These are phyloP conservation scores for Neodon shergylaensis DNA, from an alignment of 2,113 vertebrate genomes.

Conservation along the genomic window DNA sequence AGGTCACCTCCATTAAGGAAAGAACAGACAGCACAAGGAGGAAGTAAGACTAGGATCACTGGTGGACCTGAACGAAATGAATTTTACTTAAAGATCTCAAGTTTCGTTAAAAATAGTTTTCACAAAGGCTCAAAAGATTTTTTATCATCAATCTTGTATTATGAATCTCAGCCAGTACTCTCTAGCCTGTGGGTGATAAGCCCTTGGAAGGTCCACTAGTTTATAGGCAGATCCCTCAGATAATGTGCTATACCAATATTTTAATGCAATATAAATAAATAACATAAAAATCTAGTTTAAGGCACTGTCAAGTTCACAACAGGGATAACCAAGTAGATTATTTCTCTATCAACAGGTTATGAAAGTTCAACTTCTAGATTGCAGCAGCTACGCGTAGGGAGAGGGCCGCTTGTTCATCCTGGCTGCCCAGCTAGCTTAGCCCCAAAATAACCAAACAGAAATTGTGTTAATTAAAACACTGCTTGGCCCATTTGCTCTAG, in stretches of 20 bases:
- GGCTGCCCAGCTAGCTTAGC: too few species aligned
- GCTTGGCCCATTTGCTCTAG: too few species aligned
- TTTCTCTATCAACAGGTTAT: background rate
- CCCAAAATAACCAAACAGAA: too few species aligned
- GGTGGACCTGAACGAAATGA: background rate
- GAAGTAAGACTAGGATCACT: background rate
- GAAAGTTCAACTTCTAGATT: background rate
- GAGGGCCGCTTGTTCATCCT: too few species aligned
- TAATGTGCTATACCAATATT: background rate
- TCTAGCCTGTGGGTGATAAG: background rate
- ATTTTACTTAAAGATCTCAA: conserved; percentile 39
- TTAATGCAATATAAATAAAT: background rate
- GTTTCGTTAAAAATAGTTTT: conserved; percentile 5
- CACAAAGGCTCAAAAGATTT: conserved; percentile 2
- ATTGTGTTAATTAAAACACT: too few species aligned
- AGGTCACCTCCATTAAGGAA: conserved; percentile 8
- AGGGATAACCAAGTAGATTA: background rate
- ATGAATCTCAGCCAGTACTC: background rate
- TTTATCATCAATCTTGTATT: background rate
- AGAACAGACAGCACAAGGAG: background rate
- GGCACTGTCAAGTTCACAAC: background rate
- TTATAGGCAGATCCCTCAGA: background rate
- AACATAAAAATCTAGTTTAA: background rate
- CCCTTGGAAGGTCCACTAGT: background rate
- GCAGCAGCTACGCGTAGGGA: background rate